Base-by-base conservation (phyloP, 2,797 vertebrate species). In the Hyperoplus lanceolatus region DNA sequence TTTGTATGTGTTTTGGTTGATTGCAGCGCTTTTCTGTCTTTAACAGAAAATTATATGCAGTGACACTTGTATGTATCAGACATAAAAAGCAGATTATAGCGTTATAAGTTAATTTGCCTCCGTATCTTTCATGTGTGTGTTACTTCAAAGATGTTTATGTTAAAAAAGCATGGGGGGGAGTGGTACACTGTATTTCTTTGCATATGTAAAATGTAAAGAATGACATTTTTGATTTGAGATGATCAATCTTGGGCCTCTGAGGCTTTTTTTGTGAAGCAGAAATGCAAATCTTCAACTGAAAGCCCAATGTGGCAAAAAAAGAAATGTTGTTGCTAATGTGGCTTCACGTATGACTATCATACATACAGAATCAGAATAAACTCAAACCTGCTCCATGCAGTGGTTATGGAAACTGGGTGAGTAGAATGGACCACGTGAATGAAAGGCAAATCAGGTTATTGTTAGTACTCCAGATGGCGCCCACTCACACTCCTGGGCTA, bases 51-150 rank as follows among this genome's bases (percentile, higher is more conserved):
- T 55, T 53, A 21, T 39, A 65, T 12, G 8, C 7, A 16, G 1
- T 67, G 54, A 51, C 39, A 74, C 29, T 29, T 29, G 36, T 54
- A 16, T 66, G 18, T 65, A 57, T 73, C 66, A 75, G 62, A 68
- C 68, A 62, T 29, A 56, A 11, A 69, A 55, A 73, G n/a, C 0
- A 65, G 6, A 55, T 69, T 55, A 56, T 29, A 0, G 7, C 50
- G 8, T 54, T 50, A 18, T 21, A n/a, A 45, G n/a, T 61, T 13
- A 3, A n/a, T 50, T 59, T 50, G n/a, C 9, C 7, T 12, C n/a
- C 1, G 9, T 63, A 3, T 1, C 39, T 75, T 50, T 75, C 13
- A 45, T 16, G 14, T 42, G 11, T 2, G 12, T 36, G 3, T 54
- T 38, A 48, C 29, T 10, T 11, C 36, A 57, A 29, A 48, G 41